A percentile compares a stretch with the other conserved stretches of the same genome.
phyloP scores from a whole-genome alignment of 1,140 invertebrate species.

The Caenorhabditis brenneri region DNA sequence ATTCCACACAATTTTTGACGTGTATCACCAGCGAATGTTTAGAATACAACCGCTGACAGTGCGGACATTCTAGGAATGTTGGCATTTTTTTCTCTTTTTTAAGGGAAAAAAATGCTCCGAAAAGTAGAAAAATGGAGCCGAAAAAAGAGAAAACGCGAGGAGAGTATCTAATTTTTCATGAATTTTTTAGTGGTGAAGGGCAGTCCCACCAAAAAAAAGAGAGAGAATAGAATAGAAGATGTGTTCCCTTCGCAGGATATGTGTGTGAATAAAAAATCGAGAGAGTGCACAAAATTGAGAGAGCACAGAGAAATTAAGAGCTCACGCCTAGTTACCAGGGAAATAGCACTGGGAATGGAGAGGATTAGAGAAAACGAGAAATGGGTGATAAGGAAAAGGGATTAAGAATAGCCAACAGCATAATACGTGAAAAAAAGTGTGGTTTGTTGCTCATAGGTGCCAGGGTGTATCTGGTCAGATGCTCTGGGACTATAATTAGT shows the following conservation, averaged over 20 bases:
- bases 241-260: neutral
- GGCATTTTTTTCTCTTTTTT: neutral
- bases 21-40: conserved; percentile 1
- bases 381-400: neutral
- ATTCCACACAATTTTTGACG: neutral
- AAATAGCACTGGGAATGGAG: neutral
- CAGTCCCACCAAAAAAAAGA: neutral
- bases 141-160: neutral
- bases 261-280: no score
- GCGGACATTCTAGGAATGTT: neutral
- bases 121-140: neutral
- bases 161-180: conserved; percentile 27
- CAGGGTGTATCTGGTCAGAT: no score
- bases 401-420: no score
- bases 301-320: neutral
- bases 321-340: neutral
- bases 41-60: conserved; percentile 18
- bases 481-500: no score
- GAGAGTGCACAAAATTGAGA: no score
- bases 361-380: neutral
- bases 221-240: neutral
- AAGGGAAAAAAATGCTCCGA: no score
- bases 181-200: conserved; percentile 15
- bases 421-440: no score
- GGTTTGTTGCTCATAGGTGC: no score